These are phyloP conservation scores for Edolisoma coerulescens DNA, from an alignment of 2,113 vertebrate genomes.

Conservation along the genomic window DNA sequence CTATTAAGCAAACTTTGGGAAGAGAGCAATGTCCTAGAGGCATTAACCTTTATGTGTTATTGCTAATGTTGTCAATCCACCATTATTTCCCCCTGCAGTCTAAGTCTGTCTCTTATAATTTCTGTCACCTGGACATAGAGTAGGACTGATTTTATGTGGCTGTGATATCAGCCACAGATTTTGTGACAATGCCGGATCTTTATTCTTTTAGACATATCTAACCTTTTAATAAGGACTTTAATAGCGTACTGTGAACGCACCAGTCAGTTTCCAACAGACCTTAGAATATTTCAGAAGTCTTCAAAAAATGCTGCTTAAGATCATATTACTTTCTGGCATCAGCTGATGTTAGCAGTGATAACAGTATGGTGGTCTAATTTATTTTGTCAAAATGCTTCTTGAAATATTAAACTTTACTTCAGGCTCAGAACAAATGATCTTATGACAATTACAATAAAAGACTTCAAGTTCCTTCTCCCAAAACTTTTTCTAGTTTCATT, in stretches of 20 bases:
- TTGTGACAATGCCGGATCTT: neutral
- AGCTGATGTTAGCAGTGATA: neutral
- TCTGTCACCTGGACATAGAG: neutral
- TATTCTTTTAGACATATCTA: neutral
- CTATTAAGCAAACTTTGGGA: neutral
- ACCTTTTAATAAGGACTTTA: neutral
- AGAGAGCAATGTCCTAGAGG: neutral
- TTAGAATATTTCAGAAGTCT: neutral
- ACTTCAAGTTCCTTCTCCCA: neutral
- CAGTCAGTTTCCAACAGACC: neutral
- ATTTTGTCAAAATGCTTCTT: neutral
- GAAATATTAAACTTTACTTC: slow-evolving; percentile 29
- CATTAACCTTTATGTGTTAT: neutral
- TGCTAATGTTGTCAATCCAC: neutral
- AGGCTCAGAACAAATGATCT: neutral
- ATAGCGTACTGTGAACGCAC: neutral
- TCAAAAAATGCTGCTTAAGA: neutral
- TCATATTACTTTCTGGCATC: neutral
- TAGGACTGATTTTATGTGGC: neutral
- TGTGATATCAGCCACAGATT: neutral
- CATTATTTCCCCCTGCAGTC: neutral
- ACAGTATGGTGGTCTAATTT: neutral
- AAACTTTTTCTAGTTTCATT: neutral
- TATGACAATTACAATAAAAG: neutral
- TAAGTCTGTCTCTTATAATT: neutral